These are phyloP conservation scores for Ascidia mentula DNA, from an alignment of 23 tunicate species.

Conservation along the genomic window DNA sequence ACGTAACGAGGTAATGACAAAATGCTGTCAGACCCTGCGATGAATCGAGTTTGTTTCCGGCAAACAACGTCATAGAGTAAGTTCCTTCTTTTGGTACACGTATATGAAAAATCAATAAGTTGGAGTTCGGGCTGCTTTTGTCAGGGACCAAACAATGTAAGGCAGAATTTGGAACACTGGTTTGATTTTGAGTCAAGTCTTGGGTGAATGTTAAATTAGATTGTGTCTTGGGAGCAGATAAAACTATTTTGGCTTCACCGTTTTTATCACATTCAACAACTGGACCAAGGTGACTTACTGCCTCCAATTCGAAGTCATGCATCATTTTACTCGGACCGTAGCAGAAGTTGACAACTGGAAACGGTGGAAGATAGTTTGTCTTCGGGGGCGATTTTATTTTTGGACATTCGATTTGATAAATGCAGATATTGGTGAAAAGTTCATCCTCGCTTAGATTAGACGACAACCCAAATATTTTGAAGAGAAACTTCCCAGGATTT, in stretches of 20 bases:
- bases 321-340: slow-evolving; percentile 32
- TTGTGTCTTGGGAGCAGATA: not conserved
- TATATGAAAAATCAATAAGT: slow-evolving; percentile 24
- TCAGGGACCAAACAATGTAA: slow-evolving; percentile 9
- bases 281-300: slow-evolving; percentile 45
- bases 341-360: slow-evolving; percentile 27
- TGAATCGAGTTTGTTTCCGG: slow-evolving; percentile 8
- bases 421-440: slow-evolving; percentile 48
- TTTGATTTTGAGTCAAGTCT: slow-evolving; percentile 11
- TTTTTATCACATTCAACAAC: slow-evolving; percentile 51
- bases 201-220: slow-evolving; percentile 17
- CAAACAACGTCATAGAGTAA: slow-evolving; percentile 52
- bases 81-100: slow-evolving; percentile 45
- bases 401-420: slow-evolving; percentile 61
- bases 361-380: slow-evolving; percentile 33
- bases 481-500: slow-evolving; percentile 37
- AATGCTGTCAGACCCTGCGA: slow-evolving; percentile 25
- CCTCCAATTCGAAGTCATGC: slow-evolving; percentile 1
- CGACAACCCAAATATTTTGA: slow-evolving; percentile 62
- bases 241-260: slow-evolving; percentile 48
- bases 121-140: not conserved
- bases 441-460: slow-evolving; percentile 48
- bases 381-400: slow-evolving; percentile 19
- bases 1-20: slow-evolving; percentile 49
- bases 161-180: not conserved